phyloP scores from a whole-genome alignment of 1,140 invertebrate species.

The Phymorhynchus buccinoides region DNA sequence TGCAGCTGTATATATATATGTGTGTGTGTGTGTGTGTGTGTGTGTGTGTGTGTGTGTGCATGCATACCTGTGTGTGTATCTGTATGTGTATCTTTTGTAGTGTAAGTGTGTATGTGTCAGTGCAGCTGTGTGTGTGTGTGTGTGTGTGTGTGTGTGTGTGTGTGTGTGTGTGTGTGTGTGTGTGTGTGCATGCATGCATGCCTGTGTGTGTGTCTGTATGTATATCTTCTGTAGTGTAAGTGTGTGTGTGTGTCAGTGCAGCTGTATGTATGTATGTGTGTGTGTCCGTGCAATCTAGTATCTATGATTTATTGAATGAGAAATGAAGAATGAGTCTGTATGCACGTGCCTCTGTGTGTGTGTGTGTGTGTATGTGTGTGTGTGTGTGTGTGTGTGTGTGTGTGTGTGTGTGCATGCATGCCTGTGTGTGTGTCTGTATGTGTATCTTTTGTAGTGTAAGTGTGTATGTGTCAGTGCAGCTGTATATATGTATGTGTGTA shows the following conservation, averaged over 20 bases:
- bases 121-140: background rate
- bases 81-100: too few species aligned
- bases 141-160: background rate
- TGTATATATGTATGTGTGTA: background rate
- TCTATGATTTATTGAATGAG: too few species aligned
- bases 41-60: too few species aligned
- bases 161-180: background rate
- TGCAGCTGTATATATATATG: background rate
- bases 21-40: background rate
- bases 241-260: background rate
- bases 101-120: background rate
- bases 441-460: too few species aligned
- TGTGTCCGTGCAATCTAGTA: background rate
- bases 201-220: background rate
- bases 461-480: slow-evolving; percentile 3
- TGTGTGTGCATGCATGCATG: background rate
- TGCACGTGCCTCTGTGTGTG: too few species aligned
- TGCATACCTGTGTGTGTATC: too few species aligned
- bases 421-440: background rate
- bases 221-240: background rate
- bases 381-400: too few species aligned
- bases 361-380: background rate
- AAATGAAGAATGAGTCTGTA: too few species aligned
- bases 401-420: background rate
- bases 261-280: too few species aligned